These are phyloP conservation scores for Blastobasis adustella DNA, from an alignment of 2,888 invertebrate species.

Conservation along the genomic window DNA sequence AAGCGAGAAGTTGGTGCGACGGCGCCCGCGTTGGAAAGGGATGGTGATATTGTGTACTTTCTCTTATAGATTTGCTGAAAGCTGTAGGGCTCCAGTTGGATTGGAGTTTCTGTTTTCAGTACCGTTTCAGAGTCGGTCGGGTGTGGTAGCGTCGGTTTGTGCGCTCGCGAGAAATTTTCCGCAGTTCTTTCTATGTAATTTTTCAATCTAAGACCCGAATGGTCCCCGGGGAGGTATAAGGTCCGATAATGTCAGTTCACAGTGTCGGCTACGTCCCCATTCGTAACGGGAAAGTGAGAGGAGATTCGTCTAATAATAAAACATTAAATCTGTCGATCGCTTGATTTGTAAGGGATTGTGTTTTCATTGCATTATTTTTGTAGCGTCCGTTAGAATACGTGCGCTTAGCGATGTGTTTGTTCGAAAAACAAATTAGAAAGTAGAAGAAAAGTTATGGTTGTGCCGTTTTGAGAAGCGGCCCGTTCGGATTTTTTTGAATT, in stretches of 20 bases:
- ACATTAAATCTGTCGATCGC: slow-evolving; percentile 16
- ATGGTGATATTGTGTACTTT: slow-evolving; percentile 32
- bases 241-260: not conserved
- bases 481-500: slow-evolving; percentile 18
- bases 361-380: slow-evolving; percentile 7
- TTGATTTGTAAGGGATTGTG: slow-evolving; percentile 14
- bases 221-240: not conserved
- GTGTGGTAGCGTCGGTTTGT: slow-evolving; percentile 17
- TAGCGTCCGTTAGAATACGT: slow-evolving; percentile 3
- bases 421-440: not conserved
- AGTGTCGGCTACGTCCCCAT: not conserved
- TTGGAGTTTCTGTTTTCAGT: slow-evolving; percentile 26
- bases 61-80: slow-evolving; percentile 68
- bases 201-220: slow-evolving; percentile 3
- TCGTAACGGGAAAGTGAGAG: not conserved
- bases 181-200: slow-evolving; percentile 19
- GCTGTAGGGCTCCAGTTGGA: slow-evolving; percentile 32
- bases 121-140: slow-evolving; percentile 13
- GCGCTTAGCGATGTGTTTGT: slow-evolving; percentile 2
- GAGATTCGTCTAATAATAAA: slow-evolving; percentile 12
- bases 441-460: slow-evolving; percentile 20
- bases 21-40: slow-evolving; percentile 25
- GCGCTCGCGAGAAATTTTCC: slow-evolving; percentile 24
- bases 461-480: slow-evolving; percentile 2
- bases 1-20: slow-evolving; percentile 28